Evolutionary conservation across 2,113 vertebrate genomes (phyloP), one percentile per base, ranked within the genome.

Genomic region (Cheirogaleus medius): DNA sequence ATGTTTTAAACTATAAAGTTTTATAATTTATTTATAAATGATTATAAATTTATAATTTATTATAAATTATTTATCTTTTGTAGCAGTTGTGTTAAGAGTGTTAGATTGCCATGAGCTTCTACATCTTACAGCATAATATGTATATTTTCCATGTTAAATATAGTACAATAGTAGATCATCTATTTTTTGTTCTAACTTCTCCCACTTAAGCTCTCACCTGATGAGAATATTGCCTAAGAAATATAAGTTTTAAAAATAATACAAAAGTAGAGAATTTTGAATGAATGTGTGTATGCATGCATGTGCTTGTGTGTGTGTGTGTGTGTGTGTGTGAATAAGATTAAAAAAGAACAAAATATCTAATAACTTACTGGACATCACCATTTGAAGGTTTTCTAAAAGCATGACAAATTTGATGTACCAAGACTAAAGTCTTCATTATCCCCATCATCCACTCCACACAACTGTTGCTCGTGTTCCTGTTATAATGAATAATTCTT

Each of bases 391-490:
- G 56, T 68, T 23, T 77, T 73, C 11, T 27, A 64, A 39, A 88
- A 88, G 39, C 27, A 58, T 5, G 25, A 23, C 54, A 29, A 21
- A n/a, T 91, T 52, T 2, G 20, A 6, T 23, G 12, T n/a, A 32
- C 54, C 21, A 49, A 37, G 63, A 21, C 5, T 6, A 23, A 86
- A 74, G 29, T 91, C 60, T 71, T 68, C 21, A 76, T 14, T 14
- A 18, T 32, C 1, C 17, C 32, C 1, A 39, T 2, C 17, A 1
- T 12, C 39, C 15, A 29, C 1, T 5, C 29, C 21, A 9, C 0
- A 0, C 56, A 15, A 17, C 3, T 49, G n/a, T 78, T 54, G 3
- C 9, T 52, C 27, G 17, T 29, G 29, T 89, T 76, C 15, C 5
- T 0, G 34, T 10, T 39, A 0, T 29, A 89, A 21, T 29, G 11